These are phyloP conservation scores for Dione juno DNA, from an alignment of 2,888 invertebrate species.

Conservation along the genomic window DNA sequence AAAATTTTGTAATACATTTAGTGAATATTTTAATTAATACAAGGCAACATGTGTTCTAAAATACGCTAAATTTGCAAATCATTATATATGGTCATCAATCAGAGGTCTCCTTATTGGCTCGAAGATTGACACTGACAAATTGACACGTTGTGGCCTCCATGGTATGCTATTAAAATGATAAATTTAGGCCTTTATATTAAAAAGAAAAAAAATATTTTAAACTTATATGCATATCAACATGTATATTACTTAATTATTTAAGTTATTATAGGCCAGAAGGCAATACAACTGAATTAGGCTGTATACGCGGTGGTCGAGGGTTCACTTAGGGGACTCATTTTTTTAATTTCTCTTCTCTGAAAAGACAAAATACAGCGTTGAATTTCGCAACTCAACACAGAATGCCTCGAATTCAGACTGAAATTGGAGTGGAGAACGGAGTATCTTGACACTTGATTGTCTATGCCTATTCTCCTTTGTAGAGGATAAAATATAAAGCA, in stretches of 20 bases:
- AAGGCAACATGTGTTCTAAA: background rate
- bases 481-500: background rate
- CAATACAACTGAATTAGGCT: no score
- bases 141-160: constrained; percentile 26
- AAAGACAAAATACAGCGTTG: no score
- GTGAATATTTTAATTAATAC: background rate
- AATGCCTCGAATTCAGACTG: background rate
- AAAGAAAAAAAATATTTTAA: background rate
- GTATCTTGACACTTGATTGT: background rate
- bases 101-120: constrained; percentile 26
- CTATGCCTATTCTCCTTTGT: background rate
- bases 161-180: constrained; percentile 23
- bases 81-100: constrained; percentile 33
- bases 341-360: no score
- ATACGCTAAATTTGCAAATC: constrained; percentile 16
- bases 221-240: no score
- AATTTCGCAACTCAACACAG: background rate
- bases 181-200: constrained; percentile 10
- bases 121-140: constrained; percentile 35
- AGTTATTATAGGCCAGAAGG: no score
- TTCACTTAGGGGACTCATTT: background rate
- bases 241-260: no score
- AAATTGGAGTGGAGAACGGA: background rate
- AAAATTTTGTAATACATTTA: no score
- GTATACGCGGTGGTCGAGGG: background rate